Evolutionary conservation across 1,140 invertebrate genomes (phyloP).

Genomic region (Drosophila lowei): DNA sequence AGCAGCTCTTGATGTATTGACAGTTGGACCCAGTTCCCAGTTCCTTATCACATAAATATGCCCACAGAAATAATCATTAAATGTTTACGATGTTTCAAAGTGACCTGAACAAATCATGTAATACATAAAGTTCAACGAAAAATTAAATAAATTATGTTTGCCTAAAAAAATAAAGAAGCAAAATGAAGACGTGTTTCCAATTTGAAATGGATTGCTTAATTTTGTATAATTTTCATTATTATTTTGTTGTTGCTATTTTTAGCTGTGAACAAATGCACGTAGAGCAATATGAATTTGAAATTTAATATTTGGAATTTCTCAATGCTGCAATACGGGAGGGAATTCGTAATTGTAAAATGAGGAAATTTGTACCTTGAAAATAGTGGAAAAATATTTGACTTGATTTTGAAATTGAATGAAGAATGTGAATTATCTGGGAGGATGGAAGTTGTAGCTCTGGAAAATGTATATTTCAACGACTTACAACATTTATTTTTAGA

Average conservation of each 20-base stretch:
- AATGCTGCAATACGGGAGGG: neutral
- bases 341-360: neutral
- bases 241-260: neutral
- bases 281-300: constrained; percentile 30
- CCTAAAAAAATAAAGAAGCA: neutral
- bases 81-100: constrained; percentile 8
- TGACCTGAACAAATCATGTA: constrained; percentile 29
- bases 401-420: no score
- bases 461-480: no score
- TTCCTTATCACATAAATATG: constrained; percentile 46
- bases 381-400: neutral
- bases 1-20: constrained; percentile 48
- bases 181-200: constrained; percentile 33
- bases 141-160: constrained; percentile 43
- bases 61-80: constrained; percentile 24
- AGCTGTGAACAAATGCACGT: constrained; percentile 17
- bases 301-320: constrained; percentile 31
- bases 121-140: constrained; percentile 12
- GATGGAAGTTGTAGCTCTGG: no score
- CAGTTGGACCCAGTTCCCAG: constrained; percentile 43
- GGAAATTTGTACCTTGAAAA: neutral
- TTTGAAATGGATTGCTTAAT: constrained; percentile 33
- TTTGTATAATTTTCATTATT: constrained; percentile 10
- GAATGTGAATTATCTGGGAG: neutral
- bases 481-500: no score